These are phyloP conservation scores for Drosophila serrata DNA, from an alignment of 1,140 invertebrate genomes.

Conservation along the genomic window DNA sequence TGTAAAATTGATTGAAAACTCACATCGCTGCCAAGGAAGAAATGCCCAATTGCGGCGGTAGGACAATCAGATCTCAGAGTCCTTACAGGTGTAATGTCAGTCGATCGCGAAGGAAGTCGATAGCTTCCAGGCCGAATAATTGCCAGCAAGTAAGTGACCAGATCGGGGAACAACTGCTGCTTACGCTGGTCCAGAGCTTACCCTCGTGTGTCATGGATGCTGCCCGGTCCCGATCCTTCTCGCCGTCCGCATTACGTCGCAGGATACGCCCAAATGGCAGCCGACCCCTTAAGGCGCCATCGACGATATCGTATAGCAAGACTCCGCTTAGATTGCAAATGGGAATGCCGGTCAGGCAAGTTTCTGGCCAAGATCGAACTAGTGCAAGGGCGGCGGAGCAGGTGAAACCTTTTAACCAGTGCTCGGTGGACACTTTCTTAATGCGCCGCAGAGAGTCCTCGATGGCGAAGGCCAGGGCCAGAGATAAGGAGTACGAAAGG, in stretches of 20 bases:
- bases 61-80: neutral
- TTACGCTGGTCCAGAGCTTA: constrained; percentile 16
- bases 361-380: neutral
- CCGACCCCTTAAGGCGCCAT: neutral
- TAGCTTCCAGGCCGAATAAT: neutral
- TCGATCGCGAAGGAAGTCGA: neutral
- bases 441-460: neutral
- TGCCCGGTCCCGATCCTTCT: neutral
- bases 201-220: neutral
- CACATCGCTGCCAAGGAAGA: constrained; percentile 13
- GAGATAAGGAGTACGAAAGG: constrained; percentile 5
- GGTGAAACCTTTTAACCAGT: neutral
- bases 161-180: constrained; percentile 23
- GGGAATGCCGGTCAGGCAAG: constrained; percentile 16
- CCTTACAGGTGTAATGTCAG: constrained; percentile 15
- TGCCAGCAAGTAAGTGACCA: neutral
- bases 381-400: neutral
- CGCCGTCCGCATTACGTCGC: neutral
- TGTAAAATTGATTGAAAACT: constrained; percentile 56
- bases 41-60: constrained; percentile 38
- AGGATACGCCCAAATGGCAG: neutral
- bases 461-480: neutral
- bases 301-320: neutral
- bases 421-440: neutral
- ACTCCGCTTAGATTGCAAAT: neutral